A percentile compares a stretch with the other conserved stretches of the same genome.
phyloP scores from a whole-genome alignment of 2,888 invertebrate species.

The Pristionchus mayeri region DNA sequence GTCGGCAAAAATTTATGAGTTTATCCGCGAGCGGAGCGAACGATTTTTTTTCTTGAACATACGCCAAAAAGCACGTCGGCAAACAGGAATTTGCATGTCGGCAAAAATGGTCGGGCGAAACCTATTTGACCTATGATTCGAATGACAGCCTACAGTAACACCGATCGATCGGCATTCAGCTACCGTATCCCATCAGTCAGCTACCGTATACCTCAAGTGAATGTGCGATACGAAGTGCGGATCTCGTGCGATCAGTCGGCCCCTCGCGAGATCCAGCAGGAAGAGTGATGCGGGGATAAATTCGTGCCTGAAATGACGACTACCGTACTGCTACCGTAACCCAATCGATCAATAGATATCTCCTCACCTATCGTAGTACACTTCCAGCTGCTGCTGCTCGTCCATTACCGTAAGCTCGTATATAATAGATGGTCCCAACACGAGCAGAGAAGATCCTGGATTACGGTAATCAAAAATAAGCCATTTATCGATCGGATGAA shows the following conservation, averaged over 20 bases:
- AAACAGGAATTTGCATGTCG: no score
- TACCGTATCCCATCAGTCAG: neutral
- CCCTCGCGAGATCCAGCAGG: slow-evolving; percentile 59
- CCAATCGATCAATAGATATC: neutral
- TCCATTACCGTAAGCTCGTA: slow-evolving; percentile 51
- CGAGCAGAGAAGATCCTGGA: slow-evolving; percentile 28
- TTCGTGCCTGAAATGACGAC: slow-evolving; percentile 52
- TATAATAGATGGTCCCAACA: slow-evolving; percentile 28
- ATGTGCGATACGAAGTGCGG: slow-evolving; percentile 35
- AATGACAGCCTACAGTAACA: neutral
- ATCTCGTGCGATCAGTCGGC: slow-evolving; percentile 19
- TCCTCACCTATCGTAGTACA: slow-evolving; percentile 59
- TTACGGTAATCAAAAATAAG: slow-evolving; percentile 1
- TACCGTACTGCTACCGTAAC: neutral
- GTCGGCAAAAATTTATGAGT: no score
- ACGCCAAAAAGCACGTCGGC: no score
- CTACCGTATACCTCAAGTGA: slow-evolving; percentile 36
- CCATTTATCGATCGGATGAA: neutral
- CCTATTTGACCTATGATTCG: no score
- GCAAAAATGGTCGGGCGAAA: no score
- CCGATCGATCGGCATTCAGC: neutral
- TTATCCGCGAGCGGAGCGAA: no score
- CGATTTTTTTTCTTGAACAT: no score
- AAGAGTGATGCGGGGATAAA: slow-evolving; percentile 58
- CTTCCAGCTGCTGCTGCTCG: slow-evolving; percentile 67